Base-by-base conservation (phyloP, 1,140 invertebrate species). In the Tetramorium alpestre region DNA sequence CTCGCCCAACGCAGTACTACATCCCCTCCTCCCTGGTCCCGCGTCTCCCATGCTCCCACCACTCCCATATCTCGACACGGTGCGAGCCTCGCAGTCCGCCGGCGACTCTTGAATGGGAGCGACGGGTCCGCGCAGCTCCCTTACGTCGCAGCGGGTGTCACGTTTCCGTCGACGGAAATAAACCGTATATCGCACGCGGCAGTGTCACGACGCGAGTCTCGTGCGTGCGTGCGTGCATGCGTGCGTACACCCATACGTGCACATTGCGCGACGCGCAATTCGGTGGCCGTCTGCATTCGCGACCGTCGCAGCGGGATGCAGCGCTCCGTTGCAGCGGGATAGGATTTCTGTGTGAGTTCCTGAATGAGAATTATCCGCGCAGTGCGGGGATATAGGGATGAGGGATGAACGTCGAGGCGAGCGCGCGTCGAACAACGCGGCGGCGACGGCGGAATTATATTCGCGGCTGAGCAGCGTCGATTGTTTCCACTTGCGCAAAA, bases 21-120 rank as follows among this genome's bases (percentile, higher is more conserved):
- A 33, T 86, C 76, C 60, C 76, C 69, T 65, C 65, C 90, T 56
- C 76, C 73, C 62, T 65, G 65, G 10, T n/a, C 38, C 82, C 25
- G 78, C 84, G 33, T 76, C 85, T 87, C 86, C 38, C 86, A 90
- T 87, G 88, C 86, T 88, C 88, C 89, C 88, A 86, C 51, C 88
- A 92, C 93, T 93, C 93, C 92, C 92, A 92, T 88, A 90, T 90
- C 90, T 91, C 89, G 87, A 86, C 85, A 89, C 85, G 76, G 88
- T 89, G 90, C 85, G 89, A 90, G 89, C 92, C 92, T 92, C 93
- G 92, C 94, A 94, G 94, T 94, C 92, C 89, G 92, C 93, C 93
- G 93, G 93, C 93, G 92, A 94, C 94, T 94, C 92, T 93, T 93
- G 91, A 87, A 92, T 91, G 91, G 91, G 91, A 92, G 87, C 75